Conservation (phyloP, 2,888 invertebrate species). For the Watsonalla cultraria region DNA sequence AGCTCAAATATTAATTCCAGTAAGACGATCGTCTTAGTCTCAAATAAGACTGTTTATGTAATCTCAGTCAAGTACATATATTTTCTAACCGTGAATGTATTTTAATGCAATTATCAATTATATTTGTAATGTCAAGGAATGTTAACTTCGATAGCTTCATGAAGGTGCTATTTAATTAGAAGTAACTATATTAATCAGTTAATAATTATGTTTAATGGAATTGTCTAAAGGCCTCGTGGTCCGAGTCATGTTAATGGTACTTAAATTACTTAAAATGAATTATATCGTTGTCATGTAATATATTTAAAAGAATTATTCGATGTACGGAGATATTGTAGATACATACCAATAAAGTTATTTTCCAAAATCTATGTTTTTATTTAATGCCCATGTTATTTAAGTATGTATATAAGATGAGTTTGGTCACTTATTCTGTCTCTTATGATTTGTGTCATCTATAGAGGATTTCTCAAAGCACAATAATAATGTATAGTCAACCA, state of each 20-base stretch:
- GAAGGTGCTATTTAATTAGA: slow-evolving; percentile 51
- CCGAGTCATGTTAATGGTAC: slow-evolving; percentile 71
- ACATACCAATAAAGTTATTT: slow-evolving; percentile 60
- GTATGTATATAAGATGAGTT: too few species aligned
- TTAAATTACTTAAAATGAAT: slow-evolving; percentile 32
- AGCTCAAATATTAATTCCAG: not conserved
- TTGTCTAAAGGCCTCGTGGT: slow-evolving; percentile 62
- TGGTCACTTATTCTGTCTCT: not conserved
- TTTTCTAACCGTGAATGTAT: slow-evolving; percentile 1
- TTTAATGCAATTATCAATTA: slow-evolving; percentile 7
- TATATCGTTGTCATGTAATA: slow-evolving; percentile 65
- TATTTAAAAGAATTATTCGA: slow-evolving; percentile 58
- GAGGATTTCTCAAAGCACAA: too few species aligned
- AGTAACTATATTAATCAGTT: slow-evolving; percentile 24
- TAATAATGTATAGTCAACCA: too few species aligned
- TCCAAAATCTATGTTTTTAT: slow-evolving; percentile 33
- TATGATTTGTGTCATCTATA: too few species aligned
- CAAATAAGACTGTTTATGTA: slow-evolving; percentile 1
- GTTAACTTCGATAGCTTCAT: slow-evolving; percentile 26
- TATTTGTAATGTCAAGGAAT: not conserved
- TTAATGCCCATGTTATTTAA: slow-evolving; percentile 1
- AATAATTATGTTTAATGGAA: slow-evolving; percentile 33
- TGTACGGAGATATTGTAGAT: slow-evolving; percentile 70
- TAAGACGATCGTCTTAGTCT: too few species aligned
- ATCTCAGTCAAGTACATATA: not conserved